Evolutionary conservation across 2,888 invertebrate genomes (phyloP), one percentile per base, ranked within the genome.

Genomic region (Agelastica alni): DNA sequence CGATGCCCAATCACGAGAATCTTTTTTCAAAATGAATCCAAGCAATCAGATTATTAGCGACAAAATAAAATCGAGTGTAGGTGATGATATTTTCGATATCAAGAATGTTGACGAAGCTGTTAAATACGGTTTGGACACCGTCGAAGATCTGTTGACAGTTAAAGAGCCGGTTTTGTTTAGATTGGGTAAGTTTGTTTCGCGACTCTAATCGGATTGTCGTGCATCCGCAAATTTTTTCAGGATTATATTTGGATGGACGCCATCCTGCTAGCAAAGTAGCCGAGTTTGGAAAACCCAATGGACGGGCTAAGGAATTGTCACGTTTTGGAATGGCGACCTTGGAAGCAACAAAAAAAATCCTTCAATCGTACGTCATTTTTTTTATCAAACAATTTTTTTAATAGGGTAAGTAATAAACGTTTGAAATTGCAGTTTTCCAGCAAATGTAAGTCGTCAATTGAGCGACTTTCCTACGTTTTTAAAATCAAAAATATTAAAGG

Each of bases 251-350:
- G 57, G 79, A 82, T 13, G 77, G 79, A 39, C 81, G 82, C 39
- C 83, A 87, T 66, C 88, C 89, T 4, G 88, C 86, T 1, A 81
- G 82, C 7, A 85, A 83, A 70, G 83, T 88, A 41, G 88, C 88
- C 0, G 83, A 85, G 1, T 89, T 89, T 76, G 88, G 88, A 70
- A 82, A 83, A 1, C 88, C 88, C 14, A 80, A 81, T 1, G 81
- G 83, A 37, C 83, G 83, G 68, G 83, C 85, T 0, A 79, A 80
- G 44, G 77, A 80, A 34, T 81, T 83, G 60, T 82, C 87, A 12
- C 78, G 80, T 61, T 86, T 83, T 62, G 89, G 88, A 0, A 87
- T 85, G 68, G 88, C 88, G 0, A 81, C 86, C 0, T 77, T 88
- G 1, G 85, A 87, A 69, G 86, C 88, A 0, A 81, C 85, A 2